A percentile compares a stretch with the other conserved stretches of the same genome.
Evolutionary conservation across 30 jellyfish, hydroid and myxozoan species (phyloP).

Genomic region (Hydractinia echinata): DNA sequence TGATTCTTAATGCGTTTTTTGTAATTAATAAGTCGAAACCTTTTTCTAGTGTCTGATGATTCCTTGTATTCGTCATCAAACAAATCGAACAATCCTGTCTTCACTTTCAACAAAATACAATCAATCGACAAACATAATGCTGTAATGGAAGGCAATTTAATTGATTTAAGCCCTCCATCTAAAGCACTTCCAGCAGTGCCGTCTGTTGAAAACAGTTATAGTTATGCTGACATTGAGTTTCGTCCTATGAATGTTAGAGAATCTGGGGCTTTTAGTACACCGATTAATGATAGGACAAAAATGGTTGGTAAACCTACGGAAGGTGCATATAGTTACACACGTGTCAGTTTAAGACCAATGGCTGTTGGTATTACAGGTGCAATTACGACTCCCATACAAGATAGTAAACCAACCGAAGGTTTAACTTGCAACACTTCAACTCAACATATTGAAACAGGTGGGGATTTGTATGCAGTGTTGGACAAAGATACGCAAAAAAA

Average conservation of each 20-base stretch:
- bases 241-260: slow-evolving; percentile 61
- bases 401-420: background rate
- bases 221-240: slow-evolving; percentile 63
- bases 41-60: background rate
- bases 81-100: background rate
- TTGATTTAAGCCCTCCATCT: slow-evolving; percentile 5
- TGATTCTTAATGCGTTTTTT: background rate
- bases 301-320: background rate
- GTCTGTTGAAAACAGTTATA: slow-evolving; percentile 30
- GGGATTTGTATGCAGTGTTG: slow-evolving; percentile 23
- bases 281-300: slow-evolving; percentile 23
- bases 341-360: background rate
- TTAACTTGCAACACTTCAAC: background rate
- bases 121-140: background rate
- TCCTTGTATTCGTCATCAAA: background rate
- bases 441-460: slow-evolving; percentile 9
- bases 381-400: background rate
- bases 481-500: slow-evolving; percentile 14
- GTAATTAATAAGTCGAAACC: background rate
- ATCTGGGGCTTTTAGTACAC: slow-evolving; percentile 55
- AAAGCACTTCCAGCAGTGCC: slow-evolving; percentile 3
- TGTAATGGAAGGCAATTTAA: background rate
- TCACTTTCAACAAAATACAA: no score
- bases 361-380: background rate
- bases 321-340: slow-evolving; percentile 18